Percentiles rank a stretch among this genome's conserved stretches.
Conservation (phyloP, 2,113 vertebrate species). For the Chionomys nivalis region DNA sequence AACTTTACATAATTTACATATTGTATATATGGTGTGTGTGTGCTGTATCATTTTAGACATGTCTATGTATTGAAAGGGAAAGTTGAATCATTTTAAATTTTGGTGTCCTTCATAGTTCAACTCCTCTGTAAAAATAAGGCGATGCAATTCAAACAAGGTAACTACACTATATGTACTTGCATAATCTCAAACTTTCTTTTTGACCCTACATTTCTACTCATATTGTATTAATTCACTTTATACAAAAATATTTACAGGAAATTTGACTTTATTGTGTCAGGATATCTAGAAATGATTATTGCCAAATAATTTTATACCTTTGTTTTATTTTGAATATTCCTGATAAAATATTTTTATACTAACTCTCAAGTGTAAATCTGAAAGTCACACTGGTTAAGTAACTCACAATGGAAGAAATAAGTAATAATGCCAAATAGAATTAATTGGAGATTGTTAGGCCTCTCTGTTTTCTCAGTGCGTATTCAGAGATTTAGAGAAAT, state of each 20-base stretch:
- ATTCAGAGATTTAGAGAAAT: slow-evolving; percentile 50
- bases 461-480: slow-evolving; percentile 14
- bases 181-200: background rate
- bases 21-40: too few relatives aligned
- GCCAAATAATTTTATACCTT: background rate
- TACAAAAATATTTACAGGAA: background rate
- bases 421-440: slow-evolving; percentile 49
- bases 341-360: background rate
- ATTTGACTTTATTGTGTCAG: background rate
- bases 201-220: background rate
- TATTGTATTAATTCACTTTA: slow-evolving; percentile 23
- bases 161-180: background rate
- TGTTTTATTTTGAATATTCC: background rate
- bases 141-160: background rate
- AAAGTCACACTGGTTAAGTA: slow-evolving; percentile 23
- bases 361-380: slow-evolving; percentile 32
- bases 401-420: slow-evolving; percentile 21
- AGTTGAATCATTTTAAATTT: slow-evolving; percentile 34
- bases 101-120: background rate
- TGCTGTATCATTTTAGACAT: background rate
- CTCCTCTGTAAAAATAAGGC: slow-evolving; percentile 21
- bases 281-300: slow-evolving; percentile 36
- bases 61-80: slow-evolving; percentile 42
- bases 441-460: slow-evolving; percentile 52
- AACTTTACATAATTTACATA: background rate